Evolutionary conservation across 2,797 vertebrate species (phyloP), one percentile per base, ranked within the genome.

Genomic region (Halcyon leucocephala): DNA sequence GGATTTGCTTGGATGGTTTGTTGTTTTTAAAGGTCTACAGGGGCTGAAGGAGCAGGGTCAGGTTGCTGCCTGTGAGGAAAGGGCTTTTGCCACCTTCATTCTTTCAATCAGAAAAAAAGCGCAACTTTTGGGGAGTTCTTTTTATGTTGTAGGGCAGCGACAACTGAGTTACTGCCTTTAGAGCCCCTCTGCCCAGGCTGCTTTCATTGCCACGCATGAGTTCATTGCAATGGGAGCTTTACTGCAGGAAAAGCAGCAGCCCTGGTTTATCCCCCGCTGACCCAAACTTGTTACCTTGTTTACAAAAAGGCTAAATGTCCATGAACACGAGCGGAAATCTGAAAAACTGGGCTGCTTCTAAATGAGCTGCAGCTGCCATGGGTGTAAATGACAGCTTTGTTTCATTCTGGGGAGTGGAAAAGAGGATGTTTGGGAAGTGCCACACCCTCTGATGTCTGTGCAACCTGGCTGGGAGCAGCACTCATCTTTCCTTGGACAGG

Each of bases 401-500:
- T 39, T 76, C 0, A 0, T 42, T 31, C 31, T 42, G 22, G 18
- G 31, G 5, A 78, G 22, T 2, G 8, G 39, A 39, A 48, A 52
- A 67, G 77, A 24, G n/a, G 39, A 74, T 35, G 10, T 51, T 52
- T 52, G 60, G 48, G 52, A 71, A 71, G 15, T 2, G 10, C 16
- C 1, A 1, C 7, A 1, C 9, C 35, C 20, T 44, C 37, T 1
- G 8, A 65, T 28, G 20, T 51, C 26, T 55, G 31, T 15, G 64
- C 10, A 15, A 6, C 0, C 1, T 7, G 8, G 4, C 21, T 3
- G 6, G 42, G 31, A 70, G 19, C 29, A 2, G 4, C 4, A 33
- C 14, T 58, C 1, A 0, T 21, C 35, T 78, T 51, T n/a, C 33
- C 41, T 44, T 39, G 73, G 39, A 14, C 7, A 9, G 29, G 9